Evolutionary conservation across 2,113 vertebrate species (phyloP), one percentile per base, ranked within the genome.

Genomic region (Dasypus novemcinctus): DNA sequence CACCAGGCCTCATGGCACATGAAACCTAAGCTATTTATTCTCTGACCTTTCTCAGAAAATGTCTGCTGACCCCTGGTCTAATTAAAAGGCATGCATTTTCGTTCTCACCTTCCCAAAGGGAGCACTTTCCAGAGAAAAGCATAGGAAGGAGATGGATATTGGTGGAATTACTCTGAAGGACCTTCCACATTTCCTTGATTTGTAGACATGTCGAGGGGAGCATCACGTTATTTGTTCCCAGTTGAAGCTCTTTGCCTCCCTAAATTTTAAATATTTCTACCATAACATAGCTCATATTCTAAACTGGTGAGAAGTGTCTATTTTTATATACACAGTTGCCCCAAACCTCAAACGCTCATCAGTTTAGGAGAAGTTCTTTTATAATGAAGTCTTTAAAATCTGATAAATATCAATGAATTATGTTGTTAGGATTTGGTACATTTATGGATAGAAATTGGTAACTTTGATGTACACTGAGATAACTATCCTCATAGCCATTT

Each of bases 311-410:
- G 21, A 89, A 75, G 3, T 5, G 21, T 33, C 27, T 36, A 20
- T 69, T 36, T 69, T 69, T 69, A 59, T 69, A 36, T 2, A 68
- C n/a, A n/a, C 63, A 29, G 46, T 82, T 63, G 54, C 41, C 33
- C 64, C 20, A 83, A 59, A 61, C 15, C 46, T 52, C 46, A 79
- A 91, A 90, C 6, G 8, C 4, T 46, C 31, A 79, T 20, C 79
- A 71, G 23, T 59, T 82, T 90, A 52, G 82, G 31, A 80, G 7
- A 85, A 23, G 27, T 66, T 74, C 20, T 15, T 21, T 57, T 94
- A 66, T 43, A 74, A 0, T 25, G 29, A 96, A 83, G 49, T 41
- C 63, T n/a, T 94, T 72, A 87, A 82, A 90, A 86, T 46, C 11
- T 61, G 38, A 66, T 61, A 41, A 54, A 10, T 25, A 29, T 54